Conservation (phyloP, 2,888 invertebrate species). For the Eupithecia exiguata region DNA sequence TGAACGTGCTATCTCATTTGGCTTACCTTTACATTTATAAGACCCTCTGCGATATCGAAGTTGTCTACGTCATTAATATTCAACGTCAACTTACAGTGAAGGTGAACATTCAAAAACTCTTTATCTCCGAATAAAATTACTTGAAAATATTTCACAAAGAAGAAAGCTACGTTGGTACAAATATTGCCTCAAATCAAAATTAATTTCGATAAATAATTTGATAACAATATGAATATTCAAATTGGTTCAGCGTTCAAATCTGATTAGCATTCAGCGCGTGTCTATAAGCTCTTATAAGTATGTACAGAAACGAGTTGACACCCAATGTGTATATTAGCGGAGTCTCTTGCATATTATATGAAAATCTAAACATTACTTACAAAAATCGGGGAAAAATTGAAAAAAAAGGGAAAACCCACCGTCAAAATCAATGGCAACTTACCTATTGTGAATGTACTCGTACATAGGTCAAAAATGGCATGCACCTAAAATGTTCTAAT, state of each 20-base stretch:
- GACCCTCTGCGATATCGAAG: constrained; percentile 4
- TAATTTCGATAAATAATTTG: constrained; percentile 18
- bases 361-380: not conserved
- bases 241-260: constrained; percentile 30
- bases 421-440: too few species aligned
- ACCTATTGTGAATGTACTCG: not conserved
- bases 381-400: too few species aligned
- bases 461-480: not conserved
- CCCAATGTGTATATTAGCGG: constrained; percentile 24
- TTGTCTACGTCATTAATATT: constrained; percentile 19
- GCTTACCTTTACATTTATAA: constrained; percentile 27
- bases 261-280: constrained; percentile 25
- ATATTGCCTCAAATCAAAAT: not conserved
- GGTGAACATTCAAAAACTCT: not conserved
- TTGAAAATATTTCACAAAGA: not conserved
- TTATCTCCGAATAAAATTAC: not conserved
- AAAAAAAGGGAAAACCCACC: too few species aligned
- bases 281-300: constrained; percentile 12
- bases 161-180: not conserved
- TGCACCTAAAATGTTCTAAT: not conserved
- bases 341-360: constrained; percentile 3
- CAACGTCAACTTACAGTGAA: not conserved
- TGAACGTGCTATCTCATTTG: constrained; percentile 25
- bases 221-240: constrained; percentile 30
- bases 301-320: constrained; percentile 21